Base-by-base conservation (phyloP, 1,140 invertebrate genomes). In the Stegodyphus dumicola region DNA sequence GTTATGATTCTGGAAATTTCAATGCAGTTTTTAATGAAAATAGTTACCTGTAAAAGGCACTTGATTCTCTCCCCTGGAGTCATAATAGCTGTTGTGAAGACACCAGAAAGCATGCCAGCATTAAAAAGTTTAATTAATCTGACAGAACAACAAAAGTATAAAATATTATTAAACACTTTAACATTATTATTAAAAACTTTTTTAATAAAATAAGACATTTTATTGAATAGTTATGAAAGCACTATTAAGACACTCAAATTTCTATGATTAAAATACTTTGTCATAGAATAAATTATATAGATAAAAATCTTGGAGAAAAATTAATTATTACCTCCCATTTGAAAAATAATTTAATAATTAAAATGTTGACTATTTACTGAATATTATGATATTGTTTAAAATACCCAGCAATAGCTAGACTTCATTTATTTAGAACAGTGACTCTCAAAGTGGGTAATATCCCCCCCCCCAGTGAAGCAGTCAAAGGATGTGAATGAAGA, bases 1-100 rank as follows among this genome's bases (percentile, higher is more conserved):
- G 33, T 33, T 33, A 33, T 33, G 33, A 33, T 33, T 3, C 33
- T 33, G 33, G 33, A 33, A 33, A 33, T 33, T 33, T 33, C 33
- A 33, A 33, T 3, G 3, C 33, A 33, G 33, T 53, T 54, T 11
- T 18, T 6, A 52, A 84, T 52, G 52, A 84, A 69, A 11, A n/a
- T n/a, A 17, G 71, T 53, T 86, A 94, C 96, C 93, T 99, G 98
- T 66, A 99, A 91, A 64, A 99, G 92, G 90, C 98, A 99, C 90
- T 99, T 99, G 70, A 99, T 99, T 89, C 98, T 92, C 92, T 99
- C 98, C 71, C 98, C 98, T 9, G 98, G 98, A 18, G 97, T 96
- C 96, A 99, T 99, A 64, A 99, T 96, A 15, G 93, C 92, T 9
- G 98, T 98, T 0, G 97, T 98, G 89, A 98, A 97, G 65, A 98